A percentile compares a stretch with the other conserved stretches of the same genome.
Evolutionary conservation across 2,113 vertebrate species (phyloP).

Genomic region (Pungitius pungitius): DNA sequence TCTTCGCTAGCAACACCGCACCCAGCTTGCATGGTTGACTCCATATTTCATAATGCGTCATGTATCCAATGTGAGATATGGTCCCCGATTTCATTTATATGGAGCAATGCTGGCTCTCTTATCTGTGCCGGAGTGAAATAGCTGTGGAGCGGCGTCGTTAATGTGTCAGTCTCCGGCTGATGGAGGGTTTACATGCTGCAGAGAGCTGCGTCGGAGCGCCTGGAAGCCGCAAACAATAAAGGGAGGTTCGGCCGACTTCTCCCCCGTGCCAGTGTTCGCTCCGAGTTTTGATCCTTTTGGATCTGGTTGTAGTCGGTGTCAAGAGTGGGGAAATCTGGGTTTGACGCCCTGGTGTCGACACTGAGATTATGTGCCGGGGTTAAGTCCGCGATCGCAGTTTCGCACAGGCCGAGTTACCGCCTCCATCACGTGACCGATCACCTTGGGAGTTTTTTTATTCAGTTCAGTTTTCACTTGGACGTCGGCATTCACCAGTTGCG

Average conservation of each 20-base stretch:
- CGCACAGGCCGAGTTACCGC: neutral
- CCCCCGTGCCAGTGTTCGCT: neutral
- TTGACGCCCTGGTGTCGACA: neutral
- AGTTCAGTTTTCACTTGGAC: too few relatives aligned
- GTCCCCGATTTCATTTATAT: constrained; percentile 72
- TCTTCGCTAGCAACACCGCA: constrained; percentile 31
- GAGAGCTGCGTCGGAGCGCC: constrained; percentile 6
- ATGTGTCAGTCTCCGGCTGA: constrained; percentile 58
- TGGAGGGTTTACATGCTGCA: constrained; percentile 42
- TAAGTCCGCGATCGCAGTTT: neutral
- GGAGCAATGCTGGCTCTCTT: constrained; percentile 60
- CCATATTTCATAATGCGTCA: constrained; percentile 69
- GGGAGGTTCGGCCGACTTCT: neutral
- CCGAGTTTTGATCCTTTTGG: neutral
- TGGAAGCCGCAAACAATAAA: neutral
- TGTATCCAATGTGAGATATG: constrained; percentile 67
- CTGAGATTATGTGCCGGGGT: neutral
- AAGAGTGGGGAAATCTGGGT: neutral
- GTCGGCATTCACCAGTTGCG: too few relatives aligned
- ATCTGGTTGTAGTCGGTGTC: neutral
- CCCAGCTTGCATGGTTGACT: constrained; percentile 52
- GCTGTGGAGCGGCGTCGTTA: constrained; percentile 61
- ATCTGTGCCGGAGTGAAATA: constrained; percentile 66
- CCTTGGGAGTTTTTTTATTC: too few relatives aligned
- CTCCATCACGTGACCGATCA: neutral